These are phyloP conservation scores for Machimus atricapillus DNA, from an alignment of 2,888 invertebrate genomes.

Conservation along the genomic window DNA sequence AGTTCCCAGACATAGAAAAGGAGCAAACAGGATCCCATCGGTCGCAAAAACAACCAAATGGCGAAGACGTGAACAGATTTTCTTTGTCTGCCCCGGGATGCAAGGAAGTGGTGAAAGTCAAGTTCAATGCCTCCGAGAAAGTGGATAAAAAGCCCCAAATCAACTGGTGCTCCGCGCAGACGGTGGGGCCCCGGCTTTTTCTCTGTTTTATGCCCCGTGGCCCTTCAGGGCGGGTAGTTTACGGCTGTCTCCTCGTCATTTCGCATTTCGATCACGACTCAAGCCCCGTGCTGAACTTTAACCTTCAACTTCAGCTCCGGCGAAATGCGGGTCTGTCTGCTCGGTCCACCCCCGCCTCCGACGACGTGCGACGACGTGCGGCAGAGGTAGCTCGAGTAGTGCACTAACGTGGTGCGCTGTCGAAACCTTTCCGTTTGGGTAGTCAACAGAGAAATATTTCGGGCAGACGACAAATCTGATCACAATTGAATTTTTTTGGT, in stretches of 20 bases:
- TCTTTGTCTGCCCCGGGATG: constrained; percentile 27
- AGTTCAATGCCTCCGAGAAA: constrained; percentile 34
- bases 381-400: not conserved
- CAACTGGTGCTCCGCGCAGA: not conserved
- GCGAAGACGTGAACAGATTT: constrained; percentile 25
- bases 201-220: not conserved
- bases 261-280: constrained; percentile 21
- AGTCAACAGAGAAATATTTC: not conserved
- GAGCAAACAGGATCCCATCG: constrained; percentile 6
- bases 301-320: constrained; percentile 15
- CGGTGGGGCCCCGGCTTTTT: not conserved
- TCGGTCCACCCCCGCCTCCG: not conserved
- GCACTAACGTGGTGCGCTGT: not conserved
- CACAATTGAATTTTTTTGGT: not conserved
- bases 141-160: constrained; percentile 9
- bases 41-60: constrained; percentile 28
- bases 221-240: not conserved
- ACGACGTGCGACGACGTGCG: not conserved
- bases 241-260: constrained; percentile 4
- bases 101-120: constrained; percentile 33
- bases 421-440: not conserved
- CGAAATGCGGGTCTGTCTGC: not conserved
- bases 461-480: not conserved
- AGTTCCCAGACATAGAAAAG: constrained; percentile 32
- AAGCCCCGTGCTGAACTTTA: not conserved